Conservation (phyloP, 2,113 vertebrate genomes). For the Bubo scandiacus region DNA sequence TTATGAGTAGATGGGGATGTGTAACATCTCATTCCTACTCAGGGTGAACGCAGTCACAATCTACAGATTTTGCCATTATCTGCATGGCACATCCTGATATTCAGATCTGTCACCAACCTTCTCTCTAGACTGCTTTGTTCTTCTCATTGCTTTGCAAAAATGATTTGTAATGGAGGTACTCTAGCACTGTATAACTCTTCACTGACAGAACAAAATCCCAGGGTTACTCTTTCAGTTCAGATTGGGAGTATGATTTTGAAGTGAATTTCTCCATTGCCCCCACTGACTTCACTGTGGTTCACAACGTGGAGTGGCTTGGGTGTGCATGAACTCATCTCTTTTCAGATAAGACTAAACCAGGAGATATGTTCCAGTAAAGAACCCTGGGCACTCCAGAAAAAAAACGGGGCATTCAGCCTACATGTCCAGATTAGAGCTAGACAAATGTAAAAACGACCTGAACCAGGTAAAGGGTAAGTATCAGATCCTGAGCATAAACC, state of each 20-base stretch:
- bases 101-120: not conserved
- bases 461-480: not conserved
- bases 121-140: not conserved
- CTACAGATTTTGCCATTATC: not conserved
- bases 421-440: not conserved
- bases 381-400: not conserved
- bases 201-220: not conserved
- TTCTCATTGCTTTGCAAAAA: not conserved
- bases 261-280: not conserved
- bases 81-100: not conserved
- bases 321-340: not conserved
- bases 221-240: not conserved
- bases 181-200: not conserved
- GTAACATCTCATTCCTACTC: not conserved
- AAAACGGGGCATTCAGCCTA: not conserved
- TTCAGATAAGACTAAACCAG: not conserved
- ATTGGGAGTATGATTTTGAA: not conserved
- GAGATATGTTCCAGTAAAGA: not conserved
- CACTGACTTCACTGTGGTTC: not conserved
- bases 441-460: not conserved
- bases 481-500: not conserved
- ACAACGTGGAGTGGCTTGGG: accelerated
- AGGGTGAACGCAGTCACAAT: not conserved
- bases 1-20: not conserved
- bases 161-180: not conserved